Conservation (phyloP, 2,797 vertebrate species). For the Carcharodon carcharias region DNA sequence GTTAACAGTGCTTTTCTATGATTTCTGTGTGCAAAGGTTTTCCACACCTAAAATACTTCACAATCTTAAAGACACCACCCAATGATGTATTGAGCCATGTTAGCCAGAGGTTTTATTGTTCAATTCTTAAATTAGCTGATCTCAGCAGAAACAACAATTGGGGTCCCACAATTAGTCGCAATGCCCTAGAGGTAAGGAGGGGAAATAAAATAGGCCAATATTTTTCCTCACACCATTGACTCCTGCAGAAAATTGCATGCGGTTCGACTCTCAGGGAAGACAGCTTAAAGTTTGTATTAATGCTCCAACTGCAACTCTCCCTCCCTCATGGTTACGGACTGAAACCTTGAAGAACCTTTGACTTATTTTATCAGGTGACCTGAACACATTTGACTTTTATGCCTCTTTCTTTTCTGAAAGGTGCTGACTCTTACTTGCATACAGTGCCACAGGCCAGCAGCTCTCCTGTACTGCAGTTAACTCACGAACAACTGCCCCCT, state of each 20-base stretch:
- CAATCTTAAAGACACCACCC: background rate
- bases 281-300: background rate
- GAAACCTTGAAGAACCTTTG: background rate
- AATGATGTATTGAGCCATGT: background rate
- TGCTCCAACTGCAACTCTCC: background rate
- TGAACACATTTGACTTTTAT: background rate
- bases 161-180: background rate
- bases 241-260: background rate
- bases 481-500: background rate
- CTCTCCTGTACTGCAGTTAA: background rate
- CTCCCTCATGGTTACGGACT: background rate
- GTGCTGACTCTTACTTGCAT: background rate
- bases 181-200: background rate
- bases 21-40: background rate
- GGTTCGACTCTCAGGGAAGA: background rate
- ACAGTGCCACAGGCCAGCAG: background rate
- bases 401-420: background rate
- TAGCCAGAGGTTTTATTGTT: background rate
- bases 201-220: background rate
- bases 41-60: constrained; percentile 33
- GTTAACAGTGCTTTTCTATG: background rate
- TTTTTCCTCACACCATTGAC: background rate
- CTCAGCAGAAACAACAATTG: background rate
- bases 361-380: background rate
- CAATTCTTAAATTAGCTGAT: background rate